phyloP scores from a whole-genome alignment of 1,140 invertebrate genomes.

The Orchestia grillus region DNA sequence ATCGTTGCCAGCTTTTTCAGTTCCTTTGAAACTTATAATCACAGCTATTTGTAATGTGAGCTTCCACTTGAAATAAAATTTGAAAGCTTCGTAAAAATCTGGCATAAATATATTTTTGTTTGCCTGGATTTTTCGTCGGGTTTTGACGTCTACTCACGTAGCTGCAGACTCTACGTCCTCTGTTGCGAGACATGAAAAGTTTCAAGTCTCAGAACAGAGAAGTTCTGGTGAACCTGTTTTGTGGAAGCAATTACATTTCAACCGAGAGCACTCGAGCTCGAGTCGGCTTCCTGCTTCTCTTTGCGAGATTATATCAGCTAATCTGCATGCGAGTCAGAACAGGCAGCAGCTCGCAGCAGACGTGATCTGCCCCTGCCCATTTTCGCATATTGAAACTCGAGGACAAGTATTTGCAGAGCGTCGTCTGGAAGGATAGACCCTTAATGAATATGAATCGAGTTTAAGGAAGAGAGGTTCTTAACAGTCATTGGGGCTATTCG shows the following conservation, averaged over 20 bases:
- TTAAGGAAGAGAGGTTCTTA: not conserved
- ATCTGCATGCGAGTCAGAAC: not conserved
- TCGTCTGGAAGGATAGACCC: not conserved
- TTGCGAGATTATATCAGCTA: not conserved
- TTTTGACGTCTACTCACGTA: not conserved
- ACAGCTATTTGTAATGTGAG: not conserved
- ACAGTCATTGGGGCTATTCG: too few relatives aligned
- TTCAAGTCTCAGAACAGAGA: not conserved
- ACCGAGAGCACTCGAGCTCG: not conserved
- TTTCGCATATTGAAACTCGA: slow-evolving; percentile 1
- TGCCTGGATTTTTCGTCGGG: not conserved
- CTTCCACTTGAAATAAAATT: not conserved
- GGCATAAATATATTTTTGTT: not conserved
- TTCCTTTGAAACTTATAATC: too few relatives aligned
- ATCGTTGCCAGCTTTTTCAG: too few relatives aligned
- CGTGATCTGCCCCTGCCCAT: not conserved
- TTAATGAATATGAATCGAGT: not conserved
- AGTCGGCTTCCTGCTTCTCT: not conserved
- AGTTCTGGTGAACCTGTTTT: not conserved
- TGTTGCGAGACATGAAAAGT: not conserved
- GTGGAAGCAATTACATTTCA: not conserved
- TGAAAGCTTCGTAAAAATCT: not conserved
- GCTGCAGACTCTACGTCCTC: not conserved
- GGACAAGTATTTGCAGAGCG: not conserved
- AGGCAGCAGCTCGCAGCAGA: not conserved